Base-by-base conservation (phyloP, 2,797 vertebrate species). In the Cryptoprocta ferox region DNA sequence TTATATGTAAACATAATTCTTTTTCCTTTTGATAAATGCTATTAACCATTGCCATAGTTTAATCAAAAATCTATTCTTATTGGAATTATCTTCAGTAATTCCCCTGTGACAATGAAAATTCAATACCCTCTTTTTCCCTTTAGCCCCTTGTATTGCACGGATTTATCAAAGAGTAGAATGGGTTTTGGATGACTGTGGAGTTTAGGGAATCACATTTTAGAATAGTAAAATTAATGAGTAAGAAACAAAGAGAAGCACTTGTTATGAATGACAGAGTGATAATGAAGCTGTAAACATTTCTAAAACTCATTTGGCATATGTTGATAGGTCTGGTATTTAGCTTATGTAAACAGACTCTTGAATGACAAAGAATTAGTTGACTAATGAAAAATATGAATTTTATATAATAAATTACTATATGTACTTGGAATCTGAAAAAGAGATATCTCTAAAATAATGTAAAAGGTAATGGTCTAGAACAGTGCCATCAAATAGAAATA, bases 251-350 rank as follows among this genome's bases (percentile, higher is more conserved):
- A 83, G 70, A 84, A 91, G 18, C 2, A 45, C 26, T 84, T 32
- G 53, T 93, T 81, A 24, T 90, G 53, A 97, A 97, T n/a, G 37
- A 85, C 11, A 91, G 37, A 70, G 32, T 91, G 45, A 71, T 89
- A 94, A 97, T 82, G 73, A 95, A 87, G n/a, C 37, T 91, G 48
- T 71, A 93, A 93, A 89, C 39, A 84, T 94, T 96, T 91, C 37
- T 89, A 48, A 95, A 94, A 83, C 24, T 61, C 11, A 39, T 79
- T 85, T 96, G 73, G n/a, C 71, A 85, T 96, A 91, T 96, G 39
- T 91, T 89, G 45, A 94, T 95, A 82, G 39, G 14, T 68, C 12
- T 95, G 81, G 32, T 32, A 85, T 95, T 97, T 95, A 89, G 10
- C 39, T 24, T 97, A 56, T 92, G 0, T 96, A 79, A 97, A 89